A percentile compares a stretch with the other conserved stretches of the same genome.
Evolutionary conservation across 2,888 invertebrate genomes (phyloP).

Genomic region (Merodon equestris): DNA sequence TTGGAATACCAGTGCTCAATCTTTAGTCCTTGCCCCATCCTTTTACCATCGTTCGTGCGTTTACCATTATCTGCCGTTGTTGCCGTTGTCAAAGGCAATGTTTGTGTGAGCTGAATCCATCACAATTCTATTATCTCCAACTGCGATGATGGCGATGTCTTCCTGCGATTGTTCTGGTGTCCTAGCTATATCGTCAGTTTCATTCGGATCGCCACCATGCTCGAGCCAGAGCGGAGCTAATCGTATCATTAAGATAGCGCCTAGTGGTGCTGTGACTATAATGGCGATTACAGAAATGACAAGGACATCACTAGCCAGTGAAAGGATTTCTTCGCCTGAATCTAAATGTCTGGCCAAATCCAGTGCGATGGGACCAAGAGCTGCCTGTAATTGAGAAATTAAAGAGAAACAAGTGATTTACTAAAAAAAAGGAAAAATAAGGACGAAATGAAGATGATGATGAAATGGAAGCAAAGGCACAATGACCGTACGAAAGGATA

Average conservation of each 20-base stretch:
- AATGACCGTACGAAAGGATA: constrained; percentile 31
- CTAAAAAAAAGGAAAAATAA: neutral
- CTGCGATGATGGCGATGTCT: constrained; percentile 58
- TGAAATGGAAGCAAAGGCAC: constrained; percentile 17
- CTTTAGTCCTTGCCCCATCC: neutral
- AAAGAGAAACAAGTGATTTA: neutral
- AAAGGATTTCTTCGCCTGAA: constrained; percentile 72
- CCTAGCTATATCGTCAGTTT: constrained; percentile 14
- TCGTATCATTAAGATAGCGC: constrained; percentile 79
- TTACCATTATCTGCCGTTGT: constrained; percentile 48
- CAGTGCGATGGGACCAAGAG: constrained; percentile 83
- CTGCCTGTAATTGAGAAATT: constrained; percentile 79
- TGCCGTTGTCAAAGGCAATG: constrained; percentile 52
- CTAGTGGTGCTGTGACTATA: constrained; percentile 81
- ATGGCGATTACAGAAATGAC: constrained; percentile 81
- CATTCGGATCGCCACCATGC: constrained; percentile 34
- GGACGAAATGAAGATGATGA: constrained; percentile 12
- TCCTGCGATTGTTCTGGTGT: constrained; percentile 49
- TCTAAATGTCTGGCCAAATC: constrained; percentile 80
- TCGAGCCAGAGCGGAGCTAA: constrained; percentile 77
- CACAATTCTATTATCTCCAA: constrained; percentile 64
- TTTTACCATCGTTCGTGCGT: neutral
- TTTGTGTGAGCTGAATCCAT: constrained; percentile 59
- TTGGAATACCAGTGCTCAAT: no score
- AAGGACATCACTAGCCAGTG: constrained; percentile 79